phyloP scores from a whole-genome alignment of 2,888 invertebrate species.

The Leucophenga montana region DNA sequence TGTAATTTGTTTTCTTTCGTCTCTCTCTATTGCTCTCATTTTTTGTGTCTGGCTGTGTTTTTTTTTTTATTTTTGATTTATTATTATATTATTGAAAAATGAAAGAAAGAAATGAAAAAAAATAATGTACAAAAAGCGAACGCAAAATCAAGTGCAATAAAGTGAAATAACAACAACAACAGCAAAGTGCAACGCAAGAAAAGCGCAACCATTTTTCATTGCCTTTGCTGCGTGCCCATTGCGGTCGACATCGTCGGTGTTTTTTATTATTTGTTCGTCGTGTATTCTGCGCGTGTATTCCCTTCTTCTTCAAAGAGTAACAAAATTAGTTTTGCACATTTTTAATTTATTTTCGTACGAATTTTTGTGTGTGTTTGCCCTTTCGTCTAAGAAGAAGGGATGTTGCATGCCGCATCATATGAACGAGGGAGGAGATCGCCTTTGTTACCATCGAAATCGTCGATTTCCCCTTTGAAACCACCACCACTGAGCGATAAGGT shows the following conservation, averaged over 20 bases:
- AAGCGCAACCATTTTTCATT: background rate
- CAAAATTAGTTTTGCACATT: background rate
- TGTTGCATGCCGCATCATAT: background rate
- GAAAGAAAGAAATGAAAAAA: background rate
- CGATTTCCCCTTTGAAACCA: background rate
- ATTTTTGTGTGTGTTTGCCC: background rate
- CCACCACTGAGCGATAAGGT: background rate
- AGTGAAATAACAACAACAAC: background rate
- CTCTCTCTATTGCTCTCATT: background rate
- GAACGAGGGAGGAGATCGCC: no score
- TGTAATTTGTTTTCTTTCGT: no score
- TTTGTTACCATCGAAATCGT: no score
- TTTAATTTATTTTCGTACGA: background rate
- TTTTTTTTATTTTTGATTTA: constrained; percentile 10
- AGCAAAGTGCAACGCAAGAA: background rate
- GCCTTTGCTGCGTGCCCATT: background rate
- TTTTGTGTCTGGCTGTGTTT: background rate
- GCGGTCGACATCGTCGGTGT: constrained; percentile 1
- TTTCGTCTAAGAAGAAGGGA: background rate
- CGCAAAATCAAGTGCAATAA: constrained; percentile 10
- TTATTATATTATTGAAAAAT: background rate
- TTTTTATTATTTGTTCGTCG: no score
- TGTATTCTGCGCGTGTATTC: background rate
- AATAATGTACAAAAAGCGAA: background rate
- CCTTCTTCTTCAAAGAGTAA: background rate